Evolutionary conservation across 1,140 invertebrate species (phyloP).

Genomic region (Uloborus diversus): DNA sequence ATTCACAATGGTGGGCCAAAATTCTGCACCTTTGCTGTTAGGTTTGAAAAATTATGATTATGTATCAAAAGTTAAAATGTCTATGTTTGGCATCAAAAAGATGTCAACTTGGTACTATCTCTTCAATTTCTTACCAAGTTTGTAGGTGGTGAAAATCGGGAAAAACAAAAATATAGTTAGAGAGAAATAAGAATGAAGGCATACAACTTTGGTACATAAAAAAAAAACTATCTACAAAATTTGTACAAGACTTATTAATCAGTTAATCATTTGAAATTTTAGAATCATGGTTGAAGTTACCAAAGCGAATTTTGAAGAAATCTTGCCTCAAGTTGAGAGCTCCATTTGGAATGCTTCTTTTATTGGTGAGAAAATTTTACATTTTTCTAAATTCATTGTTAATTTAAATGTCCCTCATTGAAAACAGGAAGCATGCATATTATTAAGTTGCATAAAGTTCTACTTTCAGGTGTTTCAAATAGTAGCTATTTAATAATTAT

Average conservation of each 20-base stretch:
- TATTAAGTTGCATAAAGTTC: too few species aligned
- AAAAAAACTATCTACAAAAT: not conserved
- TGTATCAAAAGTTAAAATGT: too few species aligned
- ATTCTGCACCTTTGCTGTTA: too few species aligned
- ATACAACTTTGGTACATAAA: not conserved
- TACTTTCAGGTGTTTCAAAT: not conserved
- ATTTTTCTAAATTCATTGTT: too few species aligned
- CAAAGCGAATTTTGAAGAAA: conserved; percentile 58
- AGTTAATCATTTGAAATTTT: not conserved
- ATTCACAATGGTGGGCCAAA: too few species aligned
- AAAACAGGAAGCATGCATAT: too few species aligned
- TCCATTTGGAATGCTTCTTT: conserved; percentile 58
- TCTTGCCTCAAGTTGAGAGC: conserved; percentile 51
- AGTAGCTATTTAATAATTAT: not conserved
- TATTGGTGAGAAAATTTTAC: conserved; percentile 60
- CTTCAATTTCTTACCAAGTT: not conserved
- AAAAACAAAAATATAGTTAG: not conserved
- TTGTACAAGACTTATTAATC: not conserved
- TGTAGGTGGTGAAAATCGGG: not conserved
- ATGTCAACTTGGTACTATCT: not conserved
- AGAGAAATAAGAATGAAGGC: not conserved
- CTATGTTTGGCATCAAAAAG: not conserved
- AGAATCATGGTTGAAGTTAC: conserved; percentile 58
- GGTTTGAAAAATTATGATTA: too few species aligned
- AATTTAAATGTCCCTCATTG: too few species aligned